Conservation (phyloP, 1,140 invertebrate species). For the Ditylenchus dipsaci region DNA sequence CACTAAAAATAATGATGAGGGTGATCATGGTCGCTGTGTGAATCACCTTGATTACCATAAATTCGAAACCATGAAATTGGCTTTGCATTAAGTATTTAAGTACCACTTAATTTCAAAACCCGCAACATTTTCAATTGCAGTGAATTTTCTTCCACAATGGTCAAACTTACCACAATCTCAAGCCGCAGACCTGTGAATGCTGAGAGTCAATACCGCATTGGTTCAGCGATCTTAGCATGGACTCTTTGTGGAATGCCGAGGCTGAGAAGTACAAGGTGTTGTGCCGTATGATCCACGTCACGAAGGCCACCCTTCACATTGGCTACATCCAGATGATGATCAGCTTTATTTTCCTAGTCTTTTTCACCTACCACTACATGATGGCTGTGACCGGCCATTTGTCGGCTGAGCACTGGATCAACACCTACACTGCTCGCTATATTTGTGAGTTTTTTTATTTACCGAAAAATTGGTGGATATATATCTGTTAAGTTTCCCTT, state of each 20-base stretch:
- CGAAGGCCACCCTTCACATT: conserved; percentile 47
- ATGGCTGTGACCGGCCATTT: conserved; percentile 42
- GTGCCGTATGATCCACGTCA: conserved; percentile 53
- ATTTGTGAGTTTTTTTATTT: conserved; percentile 41
- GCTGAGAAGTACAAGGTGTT: conserved; percentile 51
- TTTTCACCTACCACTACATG: conserved; percentile 48
- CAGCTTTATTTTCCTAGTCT: conserved; percentile 33
- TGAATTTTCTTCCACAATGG: no score
- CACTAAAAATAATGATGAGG: no score
- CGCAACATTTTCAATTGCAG: no score
- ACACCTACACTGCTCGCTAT: conserved; percentile 46
- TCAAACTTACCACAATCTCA: no score
- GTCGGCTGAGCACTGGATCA: conserved; percentile 49
- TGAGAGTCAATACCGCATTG: conserved; percentile 24
- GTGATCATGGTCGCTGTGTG: no score
- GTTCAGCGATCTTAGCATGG: conserved; percentile 35
- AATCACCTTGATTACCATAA: no score
- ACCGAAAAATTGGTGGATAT: no score
- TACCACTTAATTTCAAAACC: no score
- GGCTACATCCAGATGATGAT: conserved; percentile 50
- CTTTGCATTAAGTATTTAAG: no score
- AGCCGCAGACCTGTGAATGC: no score
- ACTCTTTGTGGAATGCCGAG: conserved; percentile 50
- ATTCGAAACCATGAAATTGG: no score
- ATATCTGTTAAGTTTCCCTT: no score